phyloP scores from a whole-genome alignment of 1,140 invertebrate genomes.

The Meloidogyne floridensis region DNA sequence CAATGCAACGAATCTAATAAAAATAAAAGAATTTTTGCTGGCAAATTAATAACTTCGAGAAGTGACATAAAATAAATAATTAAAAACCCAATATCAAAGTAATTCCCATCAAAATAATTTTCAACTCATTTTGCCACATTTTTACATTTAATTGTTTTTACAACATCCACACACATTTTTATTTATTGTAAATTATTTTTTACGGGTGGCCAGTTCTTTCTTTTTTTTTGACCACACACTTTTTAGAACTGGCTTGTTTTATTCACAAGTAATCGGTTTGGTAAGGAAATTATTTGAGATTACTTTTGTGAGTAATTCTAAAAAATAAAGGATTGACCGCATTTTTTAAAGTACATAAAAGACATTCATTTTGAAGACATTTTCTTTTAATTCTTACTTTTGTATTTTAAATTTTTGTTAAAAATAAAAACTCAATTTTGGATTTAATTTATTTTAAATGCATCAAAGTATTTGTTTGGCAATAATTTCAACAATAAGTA shows the following conservation, averaged over 20 bases:
- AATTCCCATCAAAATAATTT: background rate
- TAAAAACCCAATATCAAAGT: background rate
- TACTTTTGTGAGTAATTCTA: too few species aligned
- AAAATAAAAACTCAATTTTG: too few species aligned
- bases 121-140: background rate
- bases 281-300: too few species aligned
- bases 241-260: background rate
- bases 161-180: background rate
- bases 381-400: too few species aligned
- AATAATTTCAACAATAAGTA: background rate
- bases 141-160: background rate
- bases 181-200: conserved; percentile 3
- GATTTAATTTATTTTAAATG: background rate
- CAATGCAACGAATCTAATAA: conserved; percentile 23
- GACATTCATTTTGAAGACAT: too few species aligned
- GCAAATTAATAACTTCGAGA: background rate
- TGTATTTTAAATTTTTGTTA: too few species aligned
- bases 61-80: background rate
- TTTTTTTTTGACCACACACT: background rate
- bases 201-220: background rate
- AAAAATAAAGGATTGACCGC: too few species aligned
- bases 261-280: background rate
- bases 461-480: background rate
- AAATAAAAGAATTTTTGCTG: background rate
- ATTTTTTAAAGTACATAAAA: too few species aligned